Percentiles rank a stretch among this genome's conserved stretches.
Conservation (phyloP, 1,140 invertebrate genomes). For the Brachionus manjavacas region DNA sequence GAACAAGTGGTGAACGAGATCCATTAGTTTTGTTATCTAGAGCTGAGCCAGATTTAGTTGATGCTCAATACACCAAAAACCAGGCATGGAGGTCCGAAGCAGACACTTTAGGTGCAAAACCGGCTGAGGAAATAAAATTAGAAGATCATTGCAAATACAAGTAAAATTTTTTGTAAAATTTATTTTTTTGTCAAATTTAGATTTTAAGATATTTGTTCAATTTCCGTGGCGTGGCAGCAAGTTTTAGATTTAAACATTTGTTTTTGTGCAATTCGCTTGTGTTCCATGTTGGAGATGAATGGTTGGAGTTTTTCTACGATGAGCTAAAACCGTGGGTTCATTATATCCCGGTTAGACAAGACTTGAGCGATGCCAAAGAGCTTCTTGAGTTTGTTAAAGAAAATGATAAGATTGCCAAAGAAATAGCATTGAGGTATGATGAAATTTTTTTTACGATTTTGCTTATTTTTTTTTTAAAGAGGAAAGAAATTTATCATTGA, state of each 20-base stretch:
- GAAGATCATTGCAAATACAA: conserved; percentile 88
- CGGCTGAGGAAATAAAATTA: conserved; percentile 78
- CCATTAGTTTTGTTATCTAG: conserved; percentile 78
- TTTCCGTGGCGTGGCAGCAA: conserved; percentile 89
- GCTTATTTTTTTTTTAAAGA: conserved; percentile 46
- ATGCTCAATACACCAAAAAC: conserved; percentile 93
- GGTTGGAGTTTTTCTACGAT: conserved; percentile 91
- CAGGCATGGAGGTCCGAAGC: conserved; percentile 90
- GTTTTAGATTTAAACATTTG: conserved; percentile 91
- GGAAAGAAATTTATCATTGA: conserved; percentile 77
- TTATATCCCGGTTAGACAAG: conserved; percentile 73
- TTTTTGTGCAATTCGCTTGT: conserved; percentile 89
- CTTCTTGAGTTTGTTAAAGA: conserved; percentile 72
- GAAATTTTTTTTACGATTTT: background rate
- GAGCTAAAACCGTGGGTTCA: conserved; percentile 89
- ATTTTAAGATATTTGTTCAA: conserved; percentile 78
- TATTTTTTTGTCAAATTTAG: background rate
- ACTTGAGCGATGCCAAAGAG: conserved; percentile 58
- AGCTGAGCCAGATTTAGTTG: conserved; percentile 70
- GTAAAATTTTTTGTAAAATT: conserved; percentile 45
- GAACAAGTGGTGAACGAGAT: conserved; percentile 84
- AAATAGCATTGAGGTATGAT: conserved; percentile 69
- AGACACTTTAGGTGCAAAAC: conserved; percentile 74
- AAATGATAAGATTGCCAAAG: conserved; percentile 69
- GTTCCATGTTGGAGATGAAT: conserved; percentile 88